Conservation (phyloP, 2,113 vertebrate genomes). For the Chaetodon trifascialis region DNA sequence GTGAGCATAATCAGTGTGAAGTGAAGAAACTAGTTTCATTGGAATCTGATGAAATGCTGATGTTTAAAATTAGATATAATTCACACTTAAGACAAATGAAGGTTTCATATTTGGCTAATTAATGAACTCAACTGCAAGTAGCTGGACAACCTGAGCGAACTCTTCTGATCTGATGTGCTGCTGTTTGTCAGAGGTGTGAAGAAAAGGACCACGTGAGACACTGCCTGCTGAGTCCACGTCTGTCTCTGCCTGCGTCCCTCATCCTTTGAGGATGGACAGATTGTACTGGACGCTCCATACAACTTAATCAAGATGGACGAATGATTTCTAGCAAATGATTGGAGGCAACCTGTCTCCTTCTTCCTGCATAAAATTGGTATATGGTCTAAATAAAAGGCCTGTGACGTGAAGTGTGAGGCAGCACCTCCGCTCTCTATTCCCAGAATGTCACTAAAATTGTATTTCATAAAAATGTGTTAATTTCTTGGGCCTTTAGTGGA, state of each 20-base stretch:
- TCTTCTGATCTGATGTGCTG: background rate
- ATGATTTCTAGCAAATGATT: slow-evolving; percentile 39
- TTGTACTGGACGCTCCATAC: background rate
- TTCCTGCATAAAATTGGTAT: slow-evolving; percentile 35
- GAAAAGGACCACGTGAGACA: background rate
- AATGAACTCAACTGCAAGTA: background rate
- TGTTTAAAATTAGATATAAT: background rate
- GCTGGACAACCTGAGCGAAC: background rate
- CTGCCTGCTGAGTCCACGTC: background rate
- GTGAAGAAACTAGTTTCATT: background rate
- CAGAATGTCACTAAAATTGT: slow-evolving; percentile 35
- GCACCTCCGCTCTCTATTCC: slow-evolving; percentile 4
- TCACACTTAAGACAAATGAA: background rate
- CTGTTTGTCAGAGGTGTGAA: background rate
- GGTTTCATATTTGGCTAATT: background rate
- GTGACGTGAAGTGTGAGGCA: slow-evolving; percentile 21
- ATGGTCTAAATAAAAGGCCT: slow-evolving; percentile 42
- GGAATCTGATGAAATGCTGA: background rate
- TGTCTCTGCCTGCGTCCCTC: slow-evolving; percentile 1
- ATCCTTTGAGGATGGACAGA: background rate
- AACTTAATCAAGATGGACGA: slow-evolving; percentile 18
- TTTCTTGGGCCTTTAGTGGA: slow-evolving; percentile 35
- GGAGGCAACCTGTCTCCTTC: slow-evolving; percentile 3
- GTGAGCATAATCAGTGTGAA: background rate
- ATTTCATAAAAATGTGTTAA: slow-evolving; percentile 48